These are phyloP conservation scores for Epinotia demarniana DNA, from an alignment of 2,888 invertebrate species.

Conservation along the genomic window DNA sequence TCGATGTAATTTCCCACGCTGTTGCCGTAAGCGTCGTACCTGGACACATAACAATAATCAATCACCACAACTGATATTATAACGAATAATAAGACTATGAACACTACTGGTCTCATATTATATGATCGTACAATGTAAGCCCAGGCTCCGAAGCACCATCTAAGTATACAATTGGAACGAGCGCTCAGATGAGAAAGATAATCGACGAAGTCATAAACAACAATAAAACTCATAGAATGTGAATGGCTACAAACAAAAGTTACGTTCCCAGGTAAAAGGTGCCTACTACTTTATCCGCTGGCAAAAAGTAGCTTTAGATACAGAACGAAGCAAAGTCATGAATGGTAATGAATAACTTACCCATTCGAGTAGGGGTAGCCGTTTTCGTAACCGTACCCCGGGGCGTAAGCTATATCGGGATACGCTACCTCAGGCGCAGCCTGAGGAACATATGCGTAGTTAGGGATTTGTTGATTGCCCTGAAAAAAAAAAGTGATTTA, in stretches of 20 bases:
- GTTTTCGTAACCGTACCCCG: constrained; percentile 70
- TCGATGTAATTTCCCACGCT: constrained; percentile 64
- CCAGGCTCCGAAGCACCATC: neutral
- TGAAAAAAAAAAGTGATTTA: constrained; percentile 52
- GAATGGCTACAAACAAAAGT: neutral
- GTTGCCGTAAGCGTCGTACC: constrained; percentile 71
- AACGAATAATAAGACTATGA: constrained; percentile 15
- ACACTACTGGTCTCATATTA: constrained; percentile 15
- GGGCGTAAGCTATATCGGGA: constrained; percentile 77
- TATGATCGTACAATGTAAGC: neutral
- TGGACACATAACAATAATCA: constrained; percentile 54
- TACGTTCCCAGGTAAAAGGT: neutral
- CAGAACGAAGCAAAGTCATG: neutral
- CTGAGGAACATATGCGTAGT: constrained; percentile 61
- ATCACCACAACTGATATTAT: constrained; percentile 6
- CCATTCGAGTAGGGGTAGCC: constrained; percentile 62
- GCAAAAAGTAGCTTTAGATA: neutral
- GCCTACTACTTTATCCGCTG: too few species aligned
- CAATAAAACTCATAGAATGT: neutral
- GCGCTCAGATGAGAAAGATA: neutral
- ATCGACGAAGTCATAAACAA: neutral
- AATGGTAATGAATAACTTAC: constrained; percentile 53
- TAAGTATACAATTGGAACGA: neutral
- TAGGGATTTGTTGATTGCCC: constrained; percentile 66
- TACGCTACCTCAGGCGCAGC: constrained; percentile 68